Conservation (phyloP, 2,888 invertebrate species). For the Leucophenga montana region DNA sequence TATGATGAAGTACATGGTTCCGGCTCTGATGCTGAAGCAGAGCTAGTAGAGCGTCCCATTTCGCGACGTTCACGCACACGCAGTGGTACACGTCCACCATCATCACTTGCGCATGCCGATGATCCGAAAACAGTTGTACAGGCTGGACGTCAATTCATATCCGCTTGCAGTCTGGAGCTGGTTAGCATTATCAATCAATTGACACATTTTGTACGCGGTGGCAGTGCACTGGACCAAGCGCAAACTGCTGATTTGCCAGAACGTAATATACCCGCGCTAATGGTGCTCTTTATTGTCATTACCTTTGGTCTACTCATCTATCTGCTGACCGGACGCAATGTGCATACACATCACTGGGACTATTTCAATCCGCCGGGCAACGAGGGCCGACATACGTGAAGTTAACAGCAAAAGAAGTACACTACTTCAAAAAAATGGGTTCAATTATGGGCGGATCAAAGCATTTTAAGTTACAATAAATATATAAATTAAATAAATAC, state of each 20-base stretch:
- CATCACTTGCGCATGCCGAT: conserved; percentile 50
- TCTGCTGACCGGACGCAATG: conserved; percentile 81
- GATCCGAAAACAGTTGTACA: conserved; percentile 80
- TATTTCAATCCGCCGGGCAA: conserved; percentile 87
- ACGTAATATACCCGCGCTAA: conserved; percentile 82
- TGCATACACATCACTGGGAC: conserved; percentile 91
- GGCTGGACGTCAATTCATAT: conserved; percentile 80
- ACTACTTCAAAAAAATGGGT: conserved; percentile 27
- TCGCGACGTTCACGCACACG: conserved; percentile 68
- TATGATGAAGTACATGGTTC: conserved; percentile 46
- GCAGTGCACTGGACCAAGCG: conserved; percentile 69
- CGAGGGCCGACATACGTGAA: conserved; percentile 71
- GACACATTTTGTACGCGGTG: conserved; percentile 76
- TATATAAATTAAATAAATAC: conserved; percentile 8
- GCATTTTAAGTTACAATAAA: conserved; percentile 53
- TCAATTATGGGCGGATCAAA: conserved; percentile 16
- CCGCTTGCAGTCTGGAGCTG: conserved; percentile 80
- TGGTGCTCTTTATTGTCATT: conserved; percentile 85
- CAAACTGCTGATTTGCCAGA: conserved; percentile 65
- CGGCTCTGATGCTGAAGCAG: conserved; percentile 72
- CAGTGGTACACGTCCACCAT: conserved; percentile 72
- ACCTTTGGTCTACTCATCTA: conserved; percentile 85
- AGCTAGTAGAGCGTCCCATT: conserved; percentile 74
- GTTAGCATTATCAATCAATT: conserved; percentile 80
- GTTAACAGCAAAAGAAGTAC: background rate